Base-by-base conservation (phyloP, 2,797 vertebrate genomes). In the Poeciliopsis paucimaculata region DNA sequence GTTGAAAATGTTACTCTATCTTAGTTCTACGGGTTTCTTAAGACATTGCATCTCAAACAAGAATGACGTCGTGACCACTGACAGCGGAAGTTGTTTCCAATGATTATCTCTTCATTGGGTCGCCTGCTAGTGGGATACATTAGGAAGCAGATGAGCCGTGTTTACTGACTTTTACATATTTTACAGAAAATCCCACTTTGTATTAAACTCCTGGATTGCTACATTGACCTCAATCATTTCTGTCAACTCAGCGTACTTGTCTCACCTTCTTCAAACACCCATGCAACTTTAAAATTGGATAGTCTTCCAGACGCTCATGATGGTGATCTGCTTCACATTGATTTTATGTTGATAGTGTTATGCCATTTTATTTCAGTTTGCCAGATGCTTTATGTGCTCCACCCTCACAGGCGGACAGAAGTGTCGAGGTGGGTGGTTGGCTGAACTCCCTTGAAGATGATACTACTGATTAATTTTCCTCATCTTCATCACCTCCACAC, bases 401-500 rank as follows among this genome's bases (percentile, higher is more conserved):
- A 89, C 85, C 76, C 90, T 92, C 83, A 91, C 89, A 90, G 90
- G 91, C 81, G 82, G 86, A 92, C 88, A 92, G 92, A 95, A 94
- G 90, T 68, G 86, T 92, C 92, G 92, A 94, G 90, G 91, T 90
- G 82, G 84, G 79, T 93, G 93, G 92, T 95, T 93, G 92, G 92
- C 91, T 88, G 87, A 92, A 91, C 87, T 90, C 88, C 89, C 90
- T 78, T 83, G 78, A 87, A 94, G 88, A 93, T 91, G 91, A 93
- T 91, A 89, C 74, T 79, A 77, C 92, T 92, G 93, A 94, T 94
- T 95, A 92, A 94, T 94, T 92, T 91, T 83, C 91, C 90, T 87
- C 84, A 49, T 87, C 86, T 87, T 81, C 84, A 80, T 85, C 73
- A 51, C 72, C 79, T 49, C 83, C 77, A 51, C 87, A 77, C 84